Evolutionary conservation across 1,140 invertebrate species (phyloP).

Genomic region (Galleria mellonella): DNA sequence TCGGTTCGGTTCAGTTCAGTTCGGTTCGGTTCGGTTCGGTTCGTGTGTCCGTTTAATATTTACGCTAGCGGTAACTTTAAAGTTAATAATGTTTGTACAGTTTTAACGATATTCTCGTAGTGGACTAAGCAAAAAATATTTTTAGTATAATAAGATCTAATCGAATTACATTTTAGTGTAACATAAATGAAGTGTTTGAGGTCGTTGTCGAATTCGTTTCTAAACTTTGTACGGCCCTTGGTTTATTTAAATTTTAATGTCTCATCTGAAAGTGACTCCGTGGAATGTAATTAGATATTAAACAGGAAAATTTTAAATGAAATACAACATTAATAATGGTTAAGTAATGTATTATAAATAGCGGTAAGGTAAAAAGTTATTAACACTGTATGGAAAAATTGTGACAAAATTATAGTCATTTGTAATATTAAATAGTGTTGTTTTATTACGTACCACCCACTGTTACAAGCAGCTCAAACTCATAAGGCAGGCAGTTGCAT

Average conservation of each 20-base stretch:
- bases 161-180: slow-evolving; percentile 71
- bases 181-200: slow-evolving; percentile 54
- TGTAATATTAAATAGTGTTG: slow-evolving; percentile 68
- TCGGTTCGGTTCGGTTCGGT: too few relatives aligned
- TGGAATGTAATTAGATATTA: slow-evolving; percentile 64
- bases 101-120: slow-evolving; percentile 71
- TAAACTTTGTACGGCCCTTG: slow-evolving; percentile 47
- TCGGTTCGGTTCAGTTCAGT: too few relatives aligned
- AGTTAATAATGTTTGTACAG: slow-evolving; percentile 66
- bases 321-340: slow-evolving; percentile 59
- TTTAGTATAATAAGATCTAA: slow-evolving; percentile 72
- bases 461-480: too few relatives aligned
- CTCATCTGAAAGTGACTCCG: slow-evolving; percentile 56
- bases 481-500: too few relatives aligned
- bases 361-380: slow-evolving; percentile 72
- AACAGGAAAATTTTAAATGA: slow-evolving; percentile 69
- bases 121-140: slow-evolving; percentile 66
- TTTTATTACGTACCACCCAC: slow-evolving; percentile 36
- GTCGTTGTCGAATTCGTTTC: slow-evolving; percentile 46
- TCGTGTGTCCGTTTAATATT: slow-evolving; percentile 36
- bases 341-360: slow-evolving; percentile 74
- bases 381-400: slow-evolving; percentile 74
- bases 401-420: slow-evolving; percentile 74
- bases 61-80: slow-evolving; percentile 42
- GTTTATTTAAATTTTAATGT: slow-evolving; percentile 42